Conservation (phyloP, 2,797 vertebrate genomes). For the Emydoidea blandingii region DNA sequence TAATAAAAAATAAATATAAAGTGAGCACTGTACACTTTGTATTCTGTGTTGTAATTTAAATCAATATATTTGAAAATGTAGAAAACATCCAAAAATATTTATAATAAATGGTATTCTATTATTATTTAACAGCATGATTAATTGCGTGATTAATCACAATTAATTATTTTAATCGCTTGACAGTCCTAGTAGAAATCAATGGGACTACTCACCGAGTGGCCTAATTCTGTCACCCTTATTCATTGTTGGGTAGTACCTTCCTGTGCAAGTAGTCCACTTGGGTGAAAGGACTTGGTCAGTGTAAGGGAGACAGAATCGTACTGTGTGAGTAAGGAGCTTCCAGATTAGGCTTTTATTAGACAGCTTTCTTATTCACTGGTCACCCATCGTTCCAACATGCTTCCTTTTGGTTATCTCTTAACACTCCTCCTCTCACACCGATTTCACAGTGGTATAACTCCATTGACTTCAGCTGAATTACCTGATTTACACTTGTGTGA, state of each 20-base stretch:
- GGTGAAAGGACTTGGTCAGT: not conserved
- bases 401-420: not conserved
- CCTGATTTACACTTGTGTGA: not conserved
- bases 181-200: not conserved
- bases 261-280: not conserved
- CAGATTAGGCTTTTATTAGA: not conserved
- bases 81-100: too few relatives aligned
- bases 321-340: not conserved
- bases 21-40: too few relatives aligned
- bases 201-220: not conserved
- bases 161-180: too few relatives aligned
- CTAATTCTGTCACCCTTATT: not conserved
- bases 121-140: too few relatives aligned
- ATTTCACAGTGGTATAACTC: not conserved
- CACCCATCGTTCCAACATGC: not conserved
- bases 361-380: not conserved
- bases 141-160: too few relatives aligned
- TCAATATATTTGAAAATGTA: too few relatives aligned
- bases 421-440: not conserved
- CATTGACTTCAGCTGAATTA: not conserved
- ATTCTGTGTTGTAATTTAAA: too few relatives aligned
- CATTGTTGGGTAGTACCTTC: not conserved
- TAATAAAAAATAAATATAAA: too few relatives aligned
- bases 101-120: too few relatives aligned
- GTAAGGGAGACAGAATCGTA: not conserved